A percentile compares a stretch with the other conserved stretches of the same genome.
These are phyloP conservation scores for Diadromus collaris DNA, from an alignment of 2,888 invertebrate species.

Conservation along the genomic window DNA sequence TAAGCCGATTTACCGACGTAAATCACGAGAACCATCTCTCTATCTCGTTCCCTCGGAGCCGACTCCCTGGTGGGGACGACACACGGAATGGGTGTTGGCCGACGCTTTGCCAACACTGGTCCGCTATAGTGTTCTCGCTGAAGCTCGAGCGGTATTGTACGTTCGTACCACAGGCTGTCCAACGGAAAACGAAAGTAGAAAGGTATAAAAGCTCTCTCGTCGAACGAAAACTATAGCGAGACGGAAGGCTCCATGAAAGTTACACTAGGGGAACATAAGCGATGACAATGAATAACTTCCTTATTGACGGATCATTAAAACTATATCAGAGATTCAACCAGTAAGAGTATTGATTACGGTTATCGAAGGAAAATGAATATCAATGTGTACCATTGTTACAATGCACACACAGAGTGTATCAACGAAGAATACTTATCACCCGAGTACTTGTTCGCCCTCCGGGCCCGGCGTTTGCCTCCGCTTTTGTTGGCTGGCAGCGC, in stretches of 20 bases:
- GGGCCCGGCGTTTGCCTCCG: neutral
- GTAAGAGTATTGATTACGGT: constrained; percentile 5
- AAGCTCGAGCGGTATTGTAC: too few relatives aligned
- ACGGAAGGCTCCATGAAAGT: neutral
- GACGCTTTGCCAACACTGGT: too few relatives aligned
- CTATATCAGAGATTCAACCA: constrained; percentile 15
- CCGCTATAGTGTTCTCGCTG: too few relatives aligned
- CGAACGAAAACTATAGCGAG: neutral
- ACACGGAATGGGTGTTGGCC: too few relatives aligned
- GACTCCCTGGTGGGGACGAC: neutral
- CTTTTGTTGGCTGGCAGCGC: neutral
- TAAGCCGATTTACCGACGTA: constrained; percentile 70
- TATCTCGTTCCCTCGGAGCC: constrained; percentile 11
- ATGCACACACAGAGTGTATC: neutral
- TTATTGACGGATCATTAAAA: constrained; percentile 44
- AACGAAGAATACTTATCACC: neutral
- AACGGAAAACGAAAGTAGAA: too few relatives aligned
- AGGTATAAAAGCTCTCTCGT: neutral
- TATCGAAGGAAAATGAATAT: neutral
- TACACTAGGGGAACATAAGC: neutral
- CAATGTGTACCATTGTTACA: neutral
- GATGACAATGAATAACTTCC: constrained; percentile 43
- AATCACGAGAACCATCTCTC: constrained; percentile 61
- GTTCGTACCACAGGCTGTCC: neutral
- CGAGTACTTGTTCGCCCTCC: neutral